These are phyloP conservation scores for Hesperia comma DNA, from an alignment of 2,888 invertebrate genomes.

Conservation along the genomic window DNA sequence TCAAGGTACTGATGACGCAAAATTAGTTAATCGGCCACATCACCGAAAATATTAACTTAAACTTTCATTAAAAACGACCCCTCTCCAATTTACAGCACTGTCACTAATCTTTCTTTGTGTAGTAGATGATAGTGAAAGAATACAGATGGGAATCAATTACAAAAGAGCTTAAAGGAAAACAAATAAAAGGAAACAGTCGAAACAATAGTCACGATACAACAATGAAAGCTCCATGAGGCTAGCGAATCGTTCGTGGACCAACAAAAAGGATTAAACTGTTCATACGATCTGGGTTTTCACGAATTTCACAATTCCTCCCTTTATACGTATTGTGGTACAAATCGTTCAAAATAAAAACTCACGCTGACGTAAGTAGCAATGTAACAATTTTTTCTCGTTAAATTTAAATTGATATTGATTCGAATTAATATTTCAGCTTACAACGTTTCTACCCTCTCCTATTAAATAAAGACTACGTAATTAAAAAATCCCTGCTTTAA, in stretches of 20 bases:
- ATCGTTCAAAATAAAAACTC: constrained; percentile 8
- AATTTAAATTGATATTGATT: constrained; percentile 6
- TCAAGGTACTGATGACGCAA: no score
- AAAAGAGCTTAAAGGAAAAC: constrained; percentile 25
- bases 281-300: constrained; percentile 44
- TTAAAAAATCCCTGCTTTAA: no score
- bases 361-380: background rate
- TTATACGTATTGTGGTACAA: constrained; percentile 47
- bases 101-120: background rate
- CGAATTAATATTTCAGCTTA: background rate
- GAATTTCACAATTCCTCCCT: constrained; percentile 45
- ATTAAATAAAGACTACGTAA: no score
- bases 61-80: background rate
- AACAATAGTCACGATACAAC: constrained; percentile 42
- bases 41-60: background rate
- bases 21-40: no score
- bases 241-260: constrained; percentile 64
- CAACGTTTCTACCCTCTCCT: background rate
- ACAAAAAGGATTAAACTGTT: constrained; percentile 60
- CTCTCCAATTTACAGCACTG: background rate
- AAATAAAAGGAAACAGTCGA: constrained; percentile 24
- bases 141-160: constrained; percentile 30
- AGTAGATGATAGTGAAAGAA: constrained; percentile 11
- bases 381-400: background rate
- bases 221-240: constrained; percentile 65